Evolutionary conservation across 2,888 invertebrate genomes (phyloP).

Genomic region (Spilarctia lutea): DNA sequence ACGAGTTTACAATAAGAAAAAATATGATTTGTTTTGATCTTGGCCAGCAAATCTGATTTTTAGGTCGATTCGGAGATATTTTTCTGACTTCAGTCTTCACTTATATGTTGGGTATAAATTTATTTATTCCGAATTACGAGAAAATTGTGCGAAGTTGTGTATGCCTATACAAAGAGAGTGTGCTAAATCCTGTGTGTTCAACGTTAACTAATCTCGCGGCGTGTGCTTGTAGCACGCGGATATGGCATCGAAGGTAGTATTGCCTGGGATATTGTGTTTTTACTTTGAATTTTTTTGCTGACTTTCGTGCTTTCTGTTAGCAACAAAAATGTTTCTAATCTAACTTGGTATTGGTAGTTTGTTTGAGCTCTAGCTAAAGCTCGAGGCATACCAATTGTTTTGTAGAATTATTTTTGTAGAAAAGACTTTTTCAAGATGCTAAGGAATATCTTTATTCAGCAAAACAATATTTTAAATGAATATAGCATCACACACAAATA

Average conservation of each 20-base stretch:
- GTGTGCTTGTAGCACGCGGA: not conserved
- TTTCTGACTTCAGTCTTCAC: not conserved
- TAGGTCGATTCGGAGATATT: not conserved
- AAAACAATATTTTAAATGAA: no score
- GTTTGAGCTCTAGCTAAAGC: not conserved
- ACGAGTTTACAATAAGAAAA: no score
- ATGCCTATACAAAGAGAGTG: not conserved
- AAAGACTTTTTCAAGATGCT: no score
- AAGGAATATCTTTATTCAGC: no score
- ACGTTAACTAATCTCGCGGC: not conserved
- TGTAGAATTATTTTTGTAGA: no score
- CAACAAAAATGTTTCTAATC: no score
- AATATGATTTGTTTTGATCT: not conserved
- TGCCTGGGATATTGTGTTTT: not conserved
- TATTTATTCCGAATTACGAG: not conserved
- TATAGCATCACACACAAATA: no score
- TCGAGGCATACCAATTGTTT: no score
- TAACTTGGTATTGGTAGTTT: no score
- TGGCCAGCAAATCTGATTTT: not conserved
- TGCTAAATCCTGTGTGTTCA: not conserved
- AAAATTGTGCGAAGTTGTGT: not conserved
- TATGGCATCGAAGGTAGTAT: not conserved
- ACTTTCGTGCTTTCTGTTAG: not conserved
- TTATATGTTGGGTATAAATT: not conserved
- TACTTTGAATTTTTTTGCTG: not conserved